Evolutionary conservation across 2,113 vertebrate genomes (phyloP).

Genomic region (Pristiophorus japonicus): DNA sequence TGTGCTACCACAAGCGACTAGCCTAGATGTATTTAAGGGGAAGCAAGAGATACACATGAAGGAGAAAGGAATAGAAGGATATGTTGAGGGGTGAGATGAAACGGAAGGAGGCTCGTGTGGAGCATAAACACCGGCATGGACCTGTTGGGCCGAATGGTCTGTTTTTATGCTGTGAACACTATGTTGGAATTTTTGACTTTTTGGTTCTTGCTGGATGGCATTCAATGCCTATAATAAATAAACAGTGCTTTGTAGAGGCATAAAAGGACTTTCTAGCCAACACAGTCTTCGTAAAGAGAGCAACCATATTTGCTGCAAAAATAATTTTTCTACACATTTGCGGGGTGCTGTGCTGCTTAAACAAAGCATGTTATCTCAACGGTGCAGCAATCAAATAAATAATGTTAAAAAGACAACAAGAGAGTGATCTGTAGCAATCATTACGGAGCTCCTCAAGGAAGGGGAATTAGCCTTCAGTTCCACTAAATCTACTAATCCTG

Average conservation of each 20-base stretch:
- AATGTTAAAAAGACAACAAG: not conserved
- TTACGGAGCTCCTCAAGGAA: too few species aligned
- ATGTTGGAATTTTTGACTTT: not conserved
- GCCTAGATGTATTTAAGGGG: too few species aligned
- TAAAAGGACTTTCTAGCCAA: not conserved
- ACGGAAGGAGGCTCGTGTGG: too few species aligned
- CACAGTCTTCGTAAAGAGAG: not conserved
- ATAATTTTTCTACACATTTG: too few species aligned
- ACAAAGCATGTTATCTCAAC: not conserved
- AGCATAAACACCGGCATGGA: too few species aligned
- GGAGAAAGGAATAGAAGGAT: too few species aligned
- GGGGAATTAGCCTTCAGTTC: too few species aligned
- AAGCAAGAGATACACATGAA: too few species aligned
- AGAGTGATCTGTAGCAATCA: too few species aligned
- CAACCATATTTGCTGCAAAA: not conserved
- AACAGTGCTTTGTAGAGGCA: not conserved
- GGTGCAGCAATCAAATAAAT: not conserved
- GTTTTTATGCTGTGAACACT: not conserved
- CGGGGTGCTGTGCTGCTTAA: not conserved
- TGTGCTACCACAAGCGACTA: too few species aligned
- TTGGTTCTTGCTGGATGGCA: not conserved
- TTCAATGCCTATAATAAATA: not conserved
- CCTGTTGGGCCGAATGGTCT: too few species aligned
- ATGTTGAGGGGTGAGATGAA: too few species aligned
- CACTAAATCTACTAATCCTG: not conserved